Percentiles rank a stretch among this genome's conserved stretches.
Evolutionary conservation across 30 jellyfish, hydroid and myxozoan species (phyloP).

Genomic region (Nemopilema nomurai): DNA sequence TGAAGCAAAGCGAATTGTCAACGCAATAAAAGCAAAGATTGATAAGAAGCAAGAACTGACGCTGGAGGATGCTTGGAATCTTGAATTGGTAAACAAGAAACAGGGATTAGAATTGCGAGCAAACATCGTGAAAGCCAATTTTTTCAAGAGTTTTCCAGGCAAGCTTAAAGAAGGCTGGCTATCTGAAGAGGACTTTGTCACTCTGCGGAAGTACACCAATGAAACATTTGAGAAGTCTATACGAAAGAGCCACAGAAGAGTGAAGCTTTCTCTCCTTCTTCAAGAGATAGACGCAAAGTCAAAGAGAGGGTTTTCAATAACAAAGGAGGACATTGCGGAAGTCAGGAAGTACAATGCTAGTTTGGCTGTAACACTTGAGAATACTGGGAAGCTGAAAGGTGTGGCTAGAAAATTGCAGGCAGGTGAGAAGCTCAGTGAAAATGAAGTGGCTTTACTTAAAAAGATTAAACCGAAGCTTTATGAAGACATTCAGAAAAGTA

Average conservation of each 20-base stretch:
- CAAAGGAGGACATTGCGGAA: slow-evolving; percentile 72
- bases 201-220: slow-evolving; percentile 64
- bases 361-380: slow-evolving; percentile 60
- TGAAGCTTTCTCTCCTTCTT: slow-evolving; percentile 38
- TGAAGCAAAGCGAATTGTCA: slow-evolving; percentile 53
- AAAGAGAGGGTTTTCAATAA: slow-evolving; percentile 47
- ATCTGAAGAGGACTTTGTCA: slow-evolving; percentile 66
- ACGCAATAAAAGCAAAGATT: slow-evolving; percentile 57
- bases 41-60: slow-evolving; percentile 67
- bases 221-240: slow-evolving; percentile 61
- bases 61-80: slow-evolving; percentile 83
- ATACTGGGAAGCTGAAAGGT: slow-evolving; percentile 45
- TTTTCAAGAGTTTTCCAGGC: slow-evolving; percentile 68
- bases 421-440: slow-evolving; percentile 61
- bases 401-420: slow-evolving; percentile 41
- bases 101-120: slow-evolving; percentile 61
- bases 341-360: slow-evolving; percentile 63
- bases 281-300: slow-evolving; percentile 47
- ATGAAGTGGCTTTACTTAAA: slow-evolving; percentile 51
- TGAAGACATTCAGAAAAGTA: slow-evolving; percentile 28
- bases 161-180: slow-evolving; percentile 53
- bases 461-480: slow-evolving; percentile 69
- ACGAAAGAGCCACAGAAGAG: slow-evolving; percentile 50
- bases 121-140: slow-evolving; percentile 50
- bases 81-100: slow-evolving; percentile 56